A percentile compares a stretch with the other conserved stretches of the same genome.
Evolutionary conservation across 2,797 vertebrate genomes (phyloP).

Genomic region (Antrozous pallidus): DNA sequence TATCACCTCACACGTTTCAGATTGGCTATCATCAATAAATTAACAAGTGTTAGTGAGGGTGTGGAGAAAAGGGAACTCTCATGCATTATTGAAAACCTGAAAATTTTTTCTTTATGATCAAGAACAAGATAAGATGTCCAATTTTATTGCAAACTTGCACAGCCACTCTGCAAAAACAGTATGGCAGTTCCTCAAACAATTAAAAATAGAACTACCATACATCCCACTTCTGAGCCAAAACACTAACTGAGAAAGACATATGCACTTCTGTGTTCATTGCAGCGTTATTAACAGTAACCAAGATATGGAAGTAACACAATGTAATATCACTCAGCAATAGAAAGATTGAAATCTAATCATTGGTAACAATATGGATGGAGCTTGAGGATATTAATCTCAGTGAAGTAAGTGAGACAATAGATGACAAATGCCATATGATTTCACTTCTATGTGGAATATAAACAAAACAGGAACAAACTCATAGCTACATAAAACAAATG

Average conservation of each 20-base stretch:
- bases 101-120: no score
- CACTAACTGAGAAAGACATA: not conserved
- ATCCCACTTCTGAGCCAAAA: not conserved
- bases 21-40: not conserved
- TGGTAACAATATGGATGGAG: not conserved
- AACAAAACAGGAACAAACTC: not conserved
- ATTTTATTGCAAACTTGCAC: not conserved
- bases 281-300: not conserved
- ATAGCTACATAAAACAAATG: not conserved
- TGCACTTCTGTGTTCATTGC: not conserved
- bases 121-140: no score
- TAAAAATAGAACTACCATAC: not conserved
- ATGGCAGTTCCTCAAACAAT: not conserved
- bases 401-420: not conserved
- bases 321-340: not conserved
- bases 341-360: not conserved
- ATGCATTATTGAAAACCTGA: no score
- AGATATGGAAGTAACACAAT: not conserved
- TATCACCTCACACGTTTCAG: not conserved
- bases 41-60: not conserved
- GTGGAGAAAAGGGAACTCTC: no score
- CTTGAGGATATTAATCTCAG: no score
- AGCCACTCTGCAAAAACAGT: not conserved
- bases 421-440: not conserved
- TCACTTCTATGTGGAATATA: not conserved